Percentiles rank a stretch among this genome's conserved stretches.
phyloP scores from a whole-genome alignment of 2,113 vertebrate species.

The Prolemur simus region DNA sequence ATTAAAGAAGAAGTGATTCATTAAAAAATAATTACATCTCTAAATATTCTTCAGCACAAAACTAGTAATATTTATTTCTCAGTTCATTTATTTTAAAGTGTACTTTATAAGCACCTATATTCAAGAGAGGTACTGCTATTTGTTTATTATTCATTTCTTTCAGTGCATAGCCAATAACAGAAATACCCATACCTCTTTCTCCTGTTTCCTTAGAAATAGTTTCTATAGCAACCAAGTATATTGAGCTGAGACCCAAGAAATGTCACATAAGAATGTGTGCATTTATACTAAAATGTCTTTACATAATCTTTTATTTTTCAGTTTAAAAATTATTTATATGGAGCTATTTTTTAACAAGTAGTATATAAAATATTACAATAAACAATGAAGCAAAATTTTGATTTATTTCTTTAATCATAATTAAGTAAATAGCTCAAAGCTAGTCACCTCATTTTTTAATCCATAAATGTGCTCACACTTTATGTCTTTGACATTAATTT shows the following conservation, averaged over 20 bases:
- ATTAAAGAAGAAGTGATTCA: neutral
- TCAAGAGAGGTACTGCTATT: neutral
- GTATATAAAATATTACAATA: neutral
- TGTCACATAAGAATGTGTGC: slow-evolving; percentile 36
- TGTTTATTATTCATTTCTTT: slow-evolving; percentile 64
- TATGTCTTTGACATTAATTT: slow-evolving; percentile 2
- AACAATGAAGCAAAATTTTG: slow-evolving; percentile 27
- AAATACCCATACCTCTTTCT: slow-evolving; percentile 60
- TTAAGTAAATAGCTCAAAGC: slow-evolving; percentile 34
- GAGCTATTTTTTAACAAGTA: neutral
- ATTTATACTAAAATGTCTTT: slow-evolving; percentile 41
- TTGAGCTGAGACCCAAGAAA: slow-evolving; percentile 48
- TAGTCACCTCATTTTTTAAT: slow-evolving; percentile 43
- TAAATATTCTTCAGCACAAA: neutral
- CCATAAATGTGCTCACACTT: neutral
- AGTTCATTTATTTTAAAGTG: neutral
- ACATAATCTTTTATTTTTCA: slow-evolving; percentile 51
- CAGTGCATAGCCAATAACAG: slow-evolving; percentile 35
- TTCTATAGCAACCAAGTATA: slow-evolving; percentile 78
- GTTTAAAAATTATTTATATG: slow-evolving; percentile 38
- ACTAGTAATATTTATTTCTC: neutral
- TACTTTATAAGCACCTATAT: slow-evolving; percentile 36
- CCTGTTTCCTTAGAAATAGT: slow-evolving; percentile 74
- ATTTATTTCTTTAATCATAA: slow-evolving; percentile 46
- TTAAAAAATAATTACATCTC: neutral